Conservation (phyloP, 2,888 invertebrate species). For the Calameuta idolon region DNA sequence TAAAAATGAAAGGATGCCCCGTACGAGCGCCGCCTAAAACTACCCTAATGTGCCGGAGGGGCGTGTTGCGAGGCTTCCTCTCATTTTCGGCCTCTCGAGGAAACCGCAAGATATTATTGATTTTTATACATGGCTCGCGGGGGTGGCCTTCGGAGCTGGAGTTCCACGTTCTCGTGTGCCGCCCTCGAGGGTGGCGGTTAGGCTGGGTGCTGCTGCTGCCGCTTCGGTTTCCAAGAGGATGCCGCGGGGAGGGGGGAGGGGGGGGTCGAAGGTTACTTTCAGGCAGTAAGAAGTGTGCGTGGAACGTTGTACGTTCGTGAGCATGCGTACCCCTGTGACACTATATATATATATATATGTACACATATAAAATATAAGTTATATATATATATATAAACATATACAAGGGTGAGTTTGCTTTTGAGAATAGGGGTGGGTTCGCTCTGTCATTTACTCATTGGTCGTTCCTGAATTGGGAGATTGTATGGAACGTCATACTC, state of each 20-base stretch:
- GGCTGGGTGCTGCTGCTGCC: slow-evolving; percentile 16
- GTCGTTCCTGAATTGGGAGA: slow-evolving; percentile 31
- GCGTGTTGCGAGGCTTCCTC: slow-evolving; percentile 1
- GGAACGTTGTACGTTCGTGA: slow-evolving; percentile 30
- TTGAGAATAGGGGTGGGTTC: slow-evolving; percentile 42
- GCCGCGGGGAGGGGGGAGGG: slow-evolving; percentile 9
- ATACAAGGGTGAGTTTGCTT: slow-evolving; percentile 36
- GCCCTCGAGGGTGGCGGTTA: neutral
- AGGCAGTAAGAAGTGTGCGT: slow-evolving; percentile 17
- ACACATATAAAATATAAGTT: neutral
- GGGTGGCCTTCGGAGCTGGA: slow-evolving; percentile 32
- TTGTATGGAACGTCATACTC: too few species aligned
- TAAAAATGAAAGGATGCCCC: too few species aligned
- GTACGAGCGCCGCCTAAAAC: slow-evolving; percentile 25
- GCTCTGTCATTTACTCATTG: slow-evolving; percentile 61
- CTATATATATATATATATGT: neutral
- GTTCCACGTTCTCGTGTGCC: slow-evolving; percentile 18
- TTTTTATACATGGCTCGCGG: slow-evolving; percentile 58
- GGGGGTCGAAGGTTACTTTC: neutral
- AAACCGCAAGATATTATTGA: slow-evolving; percentile 67
- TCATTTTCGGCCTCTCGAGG: slow-evolving; percentile 56
- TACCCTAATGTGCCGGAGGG: too few species aligned
- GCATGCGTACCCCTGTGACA: slow-evolving; percentile 28
- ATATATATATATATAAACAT: neutral
- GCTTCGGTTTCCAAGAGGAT: neutral